Base-by-base conservation (phyloP, 2,113 vertebrate species). In the Sander lucioperca region DNA sequence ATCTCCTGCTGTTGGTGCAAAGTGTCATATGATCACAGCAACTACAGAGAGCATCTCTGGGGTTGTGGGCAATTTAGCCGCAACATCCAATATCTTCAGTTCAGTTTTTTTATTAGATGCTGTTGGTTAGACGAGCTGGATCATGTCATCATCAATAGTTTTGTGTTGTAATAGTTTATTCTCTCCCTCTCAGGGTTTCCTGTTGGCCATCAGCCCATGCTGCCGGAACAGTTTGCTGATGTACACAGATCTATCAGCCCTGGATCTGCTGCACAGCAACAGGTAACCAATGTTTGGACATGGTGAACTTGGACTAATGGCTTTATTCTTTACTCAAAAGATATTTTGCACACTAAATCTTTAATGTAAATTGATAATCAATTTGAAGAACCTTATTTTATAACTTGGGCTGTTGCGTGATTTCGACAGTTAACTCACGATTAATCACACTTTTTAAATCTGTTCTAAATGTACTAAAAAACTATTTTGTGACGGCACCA, bases 181-280 rank as follows among this genome's bases (percentile, higher is more conserved):
- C 25, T 62, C 19, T 36, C 30, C 10, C 21, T 43, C 7, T 71
- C 8, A 99, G 97, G 97, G 56, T 99, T 97, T 90, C 88, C 95
- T 79, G 88, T 96, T 92, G 95, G 96, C 82, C 93, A 95, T 82
- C 97, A 95, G 91, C 94, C 95, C 19, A 90, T 98, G 72, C 91
- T 97, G 23, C 95, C 95, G 73, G 98, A 98, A 68, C 97, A 97
- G 23, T 97, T 97, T 94, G 92, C 95, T 90, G 95, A 97, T 56
- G 83, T 97, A 62, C 97, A 95, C 91, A 95, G 97, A 81, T 93
- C 97, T 13, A 89, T 97, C 90, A 98, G 97, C 80, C 97, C 97
- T 36, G 93, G 95, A 89, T 88, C 95, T 56, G 87, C 80, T 62
- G 73, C 89, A 81, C 94, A 91, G 45, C 95, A 94, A 84, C 93